A percentile compares a stretch with the other conserved stretches of the same genome.
Conservation (phyloP, 2,888 invertebrate species). For the Thyatira batis region DNA sequence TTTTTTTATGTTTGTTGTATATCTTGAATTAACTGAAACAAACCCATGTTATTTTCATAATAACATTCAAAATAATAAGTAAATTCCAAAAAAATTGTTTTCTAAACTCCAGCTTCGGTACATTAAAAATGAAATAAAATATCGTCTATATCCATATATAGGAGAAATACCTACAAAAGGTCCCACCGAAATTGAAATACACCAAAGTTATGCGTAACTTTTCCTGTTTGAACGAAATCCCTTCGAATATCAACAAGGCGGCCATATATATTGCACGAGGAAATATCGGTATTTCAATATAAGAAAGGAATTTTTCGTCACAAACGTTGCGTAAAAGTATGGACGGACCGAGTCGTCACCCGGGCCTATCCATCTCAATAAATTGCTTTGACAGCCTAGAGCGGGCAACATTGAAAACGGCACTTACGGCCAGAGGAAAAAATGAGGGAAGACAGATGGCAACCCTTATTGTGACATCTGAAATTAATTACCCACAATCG, state of each 20-base stretch:
- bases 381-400: constrained; percentile 52
- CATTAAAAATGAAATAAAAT: not conserved
- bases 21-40: too few relatives aligned
- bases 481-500: constrained; percentile 10
- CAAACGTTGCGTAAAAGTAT: constrained; percentile 27
- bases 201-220: not conserved
- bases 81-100: not conserved
- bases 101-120: not conserved
- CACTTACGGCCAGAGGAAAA: constrained; percentile 30
- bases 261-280: constrained; percentile 3
- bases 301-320: constrained; percentile 24
- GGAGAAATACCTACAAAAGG: not conserved
- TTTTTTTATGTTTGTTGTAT: too few relatives aligned
- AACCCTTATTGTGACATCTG: constrained; percentile 17
- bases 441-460: constrained; percentile 28
- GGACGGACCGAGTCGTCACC: constrained; percentile 32
- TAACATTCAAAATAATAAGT: too few relatives aligned
- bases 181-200: not conserved
- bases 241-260: not conserved
- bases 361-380: constrained; percentile 57
- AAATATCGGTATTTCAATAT: constrained; percentile 16
- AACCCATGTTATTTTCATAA: too few relatives aligned
- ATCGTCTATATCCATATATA: not conserved
- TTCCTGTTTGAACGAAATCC: not conserved
- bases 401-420: constrained; percentile 44